Conservation (phyloP, 2,888 invertebrate genomes). For the Andrena marginata region DNA sequence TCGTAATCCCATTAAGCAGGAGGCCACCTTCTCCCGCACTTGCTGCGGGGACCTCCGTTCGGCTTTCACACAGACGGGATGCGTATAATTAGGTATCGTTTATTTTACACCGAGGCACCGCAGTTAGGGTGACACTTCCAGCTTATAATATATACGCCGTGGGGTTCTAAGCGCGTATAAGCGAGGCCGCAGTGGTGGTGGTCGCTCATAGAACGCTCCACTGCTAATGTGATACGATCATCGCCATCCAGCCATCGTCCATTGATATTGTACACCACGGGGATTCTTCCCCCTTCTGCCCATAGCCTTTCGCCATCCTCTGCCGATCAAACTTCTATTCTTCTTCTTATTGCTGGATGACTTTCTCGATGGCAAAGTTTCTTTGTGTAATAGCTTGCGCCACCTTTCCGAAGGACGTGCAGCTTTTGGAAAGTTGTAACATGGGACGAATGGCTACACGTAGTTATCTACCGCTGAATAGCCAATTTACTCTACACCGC, state of each 20-base stretch:
- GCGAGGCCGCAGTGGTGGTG: constrained; percentile 61
- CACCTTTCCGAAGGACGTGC: no score
- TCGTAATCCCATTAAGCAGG: constrained; percentile 77
- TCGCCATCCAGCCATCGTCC: constrained; percentile 78
- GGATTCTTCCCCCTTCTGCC: constrained; percentile 39
- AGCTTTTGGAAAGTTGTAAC: no score
- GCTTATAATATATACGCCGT: constrained; percentile 50
- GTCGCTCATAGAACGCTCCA: constrained; percentile 83
- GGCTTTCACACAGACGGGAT: constrained; percentile 70
- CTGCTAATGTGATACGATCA: constrained; percentile 84
- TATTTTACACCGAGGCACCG: constrained; percentile 81
- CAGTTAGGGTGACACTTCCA: constrained; percentile 71
- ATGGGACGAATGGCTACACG: no score
- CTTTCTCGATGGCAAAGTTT: neutral
- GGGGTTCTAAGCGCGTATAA: constrained; percentile 38
- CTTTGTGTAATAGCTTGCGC: neutral
- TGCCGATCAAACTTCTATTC: constrained; percentile 17
- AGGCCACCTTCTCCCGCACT: constrained; percentile 78
- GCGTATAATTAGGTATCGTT: constrained; percentile 84
- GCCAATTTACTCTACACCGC: no score
- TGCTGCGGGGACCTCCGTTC: constrained; percentile 70
- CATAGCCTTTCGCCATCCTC: constrained; percentile 45
- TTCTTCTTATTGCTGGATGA: constrained; percentile 17
- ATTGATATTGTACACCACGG: constrained; percentile 78
- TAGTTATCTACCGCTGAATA: no score